phyloP scores from a whole-genome alignment of 2,113 vertebrate species.

The Microcebus murinus region DNA sequence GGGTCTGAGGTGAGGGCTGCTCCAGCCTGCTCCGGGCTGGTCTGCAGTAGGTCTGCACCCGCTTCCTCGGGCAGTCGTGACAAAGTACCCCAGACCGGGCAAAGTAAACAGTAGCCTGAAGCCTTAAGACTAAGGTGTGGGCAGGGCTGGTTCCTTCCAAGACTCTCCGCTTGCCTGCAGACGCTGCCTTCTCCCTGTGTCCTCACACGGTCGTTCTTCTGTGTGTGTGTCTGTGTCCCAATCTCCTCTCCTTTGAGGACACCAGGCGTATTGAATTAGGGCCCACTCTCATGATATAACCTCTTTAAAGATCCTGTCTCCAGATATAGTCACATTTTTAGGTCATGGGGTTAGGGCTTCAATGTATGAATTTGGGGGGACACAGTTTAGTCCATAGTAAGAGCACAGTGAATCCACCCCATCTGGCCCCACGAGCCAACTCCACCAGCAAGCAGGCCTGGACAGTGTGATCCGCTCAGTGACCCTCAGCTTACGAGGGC shows the following conservation, averaged over 20 bases:
- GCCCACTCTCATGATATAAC: background rate
- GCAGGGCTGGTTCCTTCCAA: background rate
- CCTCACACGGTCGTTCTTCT: background rate
- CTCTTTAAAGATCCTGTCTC: background rate
- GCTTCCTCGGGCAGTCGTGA: background rate
- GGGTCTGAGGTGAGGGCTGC: background rate
- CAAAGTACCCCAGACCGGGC: background rate
- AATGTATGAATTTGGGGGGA: background rate
- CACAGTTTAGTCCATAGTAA: background rate
- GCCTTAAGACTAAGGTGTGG: background rate
- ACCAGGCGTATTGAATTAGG: background rate
- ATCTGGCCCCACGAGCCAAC: background rate
- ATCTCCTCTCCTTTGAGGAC: background rate
- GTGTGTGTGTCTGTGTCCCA: background rate
- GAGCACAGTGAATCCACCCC: background rate
- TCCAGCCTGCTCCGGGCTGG: background rate
- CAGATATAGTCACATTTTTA: background rate
- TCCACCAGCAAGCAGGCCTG: background rate
- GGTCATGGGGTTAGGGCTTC: background rate
- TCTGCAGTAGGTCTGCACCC: background rate
- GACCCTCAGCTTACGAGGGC: background rate
- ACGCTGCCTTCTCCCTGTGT: background rate
- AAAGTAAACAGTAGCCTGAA: background rate
- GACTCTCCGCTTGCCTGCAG: background rate
- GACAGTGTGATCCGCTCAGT: background rate